These are phyloP conservation scores for Callyntrura sp. DNA, from an alignment of 2,888 invertebrate species.

Conservation along the genomic window DNA sequence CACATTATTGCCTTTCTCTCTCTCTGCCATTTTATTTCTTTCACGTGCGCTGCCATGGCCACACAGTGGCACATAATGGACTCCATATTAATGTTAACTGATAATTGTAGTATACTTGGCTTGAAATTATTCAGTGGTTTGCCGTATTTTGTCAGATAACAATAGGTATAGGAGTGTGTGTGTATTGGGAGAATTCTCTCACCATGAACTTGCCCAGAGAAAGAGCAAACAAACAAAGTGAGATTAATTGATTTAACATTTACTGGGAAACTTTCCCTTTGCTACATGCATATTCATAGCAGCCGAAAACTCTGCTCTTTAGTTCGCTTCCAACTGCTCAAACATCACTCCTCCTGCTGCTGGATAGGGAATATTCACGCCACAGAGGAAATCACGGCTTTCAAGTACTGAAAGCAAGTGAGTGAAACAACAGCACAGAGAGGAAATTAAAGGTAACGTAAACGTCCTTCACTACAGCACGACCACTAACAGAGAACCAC, in stretches of 20 bases:
- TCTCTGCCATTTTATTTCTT: background rate
- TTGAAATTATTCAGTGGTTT: background rate
- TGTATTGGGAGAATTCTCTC: background rate
- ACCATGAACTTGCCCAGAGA: slow-evolving; percentile 31
- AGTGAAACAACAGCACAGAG: too few species aligned
- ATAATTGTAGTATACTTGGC: background rate
- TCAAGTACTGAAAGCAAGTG: background rate
- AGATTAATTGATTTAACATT: slow-evolving; percentile 47
- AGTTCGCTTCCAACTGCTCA: too few species aligned
- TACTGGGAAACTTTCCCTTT: slow-evolving; percentile 4
- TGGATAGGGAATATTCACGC: background rate
- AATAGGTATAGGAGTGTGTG: background rate
- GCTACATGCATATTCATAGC: slow-evolving; percentile 26
- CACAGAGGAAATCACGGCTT: slow-evolving; percentile 41
- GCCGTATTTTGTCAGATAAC: background rate
- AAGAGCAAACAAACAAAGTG: slow-evolving; percentile 22
- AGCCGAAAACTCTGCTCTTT: background rate
- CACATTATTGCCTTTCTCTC: background rate
- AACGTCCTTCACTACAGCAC: slow-evolving; percentile 8
- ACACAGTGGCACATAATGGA: background rate
- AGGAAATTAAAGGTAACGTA: slow-evolving; percentile 66
- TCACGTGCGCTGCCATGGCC: background rate
- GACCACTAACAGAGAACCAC: too few species aligned
- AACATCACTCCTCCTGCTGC: background rate
- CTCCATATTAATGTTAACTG: background rate